Conservation (phyloP, 2,113 vertebrate species). For the Neogobius melanostomus region DNA sequence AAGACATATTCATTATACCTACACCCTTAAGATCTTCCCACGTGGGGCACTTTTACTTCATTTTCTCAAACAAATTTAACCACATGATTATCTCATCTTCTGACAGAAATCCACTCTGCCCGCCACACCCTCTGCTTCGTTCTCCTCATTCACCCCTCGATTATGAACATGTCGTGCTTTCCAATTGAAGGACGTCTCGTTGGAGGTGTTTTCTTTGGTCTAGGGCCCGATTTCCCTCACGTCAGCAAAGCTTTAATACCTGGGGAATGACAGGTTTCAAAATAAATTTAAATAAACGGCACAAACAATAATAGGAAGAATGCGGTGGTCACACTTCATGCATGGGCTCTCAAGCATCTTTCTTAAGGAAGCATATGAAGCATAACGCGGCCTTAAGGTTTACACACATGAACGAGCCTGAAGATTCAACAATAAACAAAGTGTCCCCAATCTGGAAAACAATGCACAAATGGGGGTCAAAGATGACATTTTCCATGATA, state of each 20-base stretch:
- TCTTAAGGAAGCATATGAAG: neutral
- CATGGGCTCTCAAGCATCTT: constrained; percentile 8
- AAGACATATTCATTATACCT: constrained; percentile 46
- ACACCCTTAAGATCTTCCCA: constrained; percentile 39
- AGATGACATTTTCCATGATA: neutral
- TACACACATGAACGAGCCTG: neutral
- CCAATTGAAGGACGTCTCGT: constrained; percentile 45
- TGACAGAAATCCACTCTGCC: constrained; percentile 41
- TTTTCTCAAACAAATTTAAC: constrained; percentile 19
- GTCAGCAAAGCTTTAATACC: neutral
- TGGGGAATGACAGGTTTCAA: neutral
- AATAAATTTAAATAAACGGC: constrained; percentile 1
- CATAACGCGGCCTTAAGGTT: constrained; percentile 2
- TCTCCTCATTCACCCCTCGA: constrained; percentile 35
- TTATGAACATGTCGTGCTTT: constrained; percentile 45
- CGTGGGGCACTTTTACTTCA: constrained; percentile 25
- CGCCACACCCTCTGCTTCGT: constrained; percentile 41
- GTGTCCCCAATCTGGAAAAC: neutral
- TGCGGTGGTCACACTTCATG: constrained; percentile 5
- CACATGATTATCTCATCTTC: constrained; percentile 58
- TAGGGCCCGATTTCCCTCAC: neutral
- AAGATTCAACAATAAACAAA: neutral
- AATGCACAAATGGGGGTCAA: constrained; percentile 1
- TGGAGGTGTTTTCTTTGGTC: constrained; percentile 15
- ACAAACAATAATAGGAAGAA: constrained; percentile 9